Base-by-base conservation (phyloP, 2,113 vertebrate species). In the Callipepla squamata region DNA sequence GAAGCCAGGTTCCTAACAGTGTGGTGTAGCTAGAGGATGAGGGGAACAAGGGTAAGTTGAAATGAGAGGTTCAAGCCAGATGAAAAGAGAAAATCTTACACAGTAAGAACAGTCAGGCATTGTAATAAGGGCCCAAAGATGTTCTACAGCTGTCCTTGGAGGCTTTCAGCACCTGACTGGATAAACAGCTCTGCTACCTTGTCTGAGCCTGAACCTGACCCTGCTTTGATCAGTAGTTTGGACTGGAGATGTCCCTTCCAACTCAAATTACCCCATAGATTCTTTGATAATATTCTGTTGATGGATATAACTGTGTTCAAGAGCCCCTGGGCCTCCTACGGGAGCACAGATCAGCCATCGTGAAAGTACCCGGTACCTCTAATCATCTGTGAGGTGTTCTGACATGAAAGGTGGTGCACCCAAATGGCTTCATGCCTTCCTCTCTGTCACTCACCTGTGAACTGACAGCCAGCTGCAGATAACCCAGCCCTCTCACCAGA, bases 351-450 rank as follows among this genome's bases (percentile, higher is more conserved):
- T 45, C 25, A 38, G 9, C 15, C 9, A 42, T 32, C 34, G 34
- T 17, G 8, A 7, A 7, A 55, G 18, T 5, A 62, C 34, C 20
- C 20, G 4, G 9, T n/a, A 42, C 48, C 10, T 77, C 22, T 34
- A 8, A 34, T 5, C 14, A 2, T 13, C 45, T 3, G 2, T 14
- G 48, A 4, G 21, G 11, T 55, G 13, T n/a, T 44, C 7, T 11
- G 58, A 28, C 9, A 32, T 17, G 38, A 69, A 42, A 44, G n/a
- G 42, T 23, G 65, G 58, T 42, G 45, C 50, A 34, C 55, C 10
- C 28, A 34, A 20, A 15, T 22, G 40, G 30, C 34, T 80, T 30
- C 8, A 15, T 30, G 40, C 30, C 34, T 80, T 30, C 8, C 28
- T 36, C 30, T 51, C 26, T 63, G 47, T 25, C 15, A 7, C 26